Evolutionary conservation across 2,113 vertebrate genomes (phyloP).

Genomic region (Cyprinus carpio): DNA sequence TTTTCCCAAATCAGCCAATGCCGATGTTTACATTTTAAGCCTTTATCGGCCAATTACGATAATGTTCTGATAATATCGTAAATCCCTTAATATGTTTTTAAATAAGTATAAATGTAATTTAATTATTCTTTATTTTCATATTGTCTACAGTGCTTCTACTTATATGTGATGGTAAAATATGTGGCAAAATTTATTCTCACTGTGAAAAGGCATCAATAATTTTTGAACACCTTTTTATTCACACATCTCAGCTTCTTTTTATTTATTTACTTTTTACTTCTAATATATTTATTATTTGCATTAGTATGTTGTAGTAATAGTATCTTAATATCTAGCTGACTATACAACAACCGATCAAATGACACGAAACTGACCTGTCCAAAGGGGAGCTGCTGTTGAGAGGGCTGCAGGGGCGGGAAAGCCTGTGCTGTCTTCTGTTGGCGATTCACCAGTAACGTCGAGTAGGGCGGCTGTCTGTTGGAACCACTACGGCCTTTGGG

Average conservation of each 20-base stretch:
- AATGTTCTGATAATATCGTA: too few relatives aligned
- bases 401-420: slow-evolving; percentile 77
- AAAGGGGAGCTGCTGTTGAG: slow-evolving; percentile 84
- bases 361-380: slow-evolving; percentile 81
- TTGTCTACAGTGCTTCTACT: not conserved
- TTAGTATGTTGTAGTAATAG: not conserved
- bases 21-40: too few relatives aligned
- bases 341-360: not conserved
- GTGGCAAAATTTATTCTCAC: not conserved
- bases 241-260: not conserved
- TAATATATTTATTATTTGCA: not conserved
- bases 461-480: slow-evolving; percentile 82
- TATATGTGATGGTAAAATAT: not conserved
- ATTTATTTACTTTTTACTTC: not conserved
- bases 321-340: not conserved
- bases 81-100: too few relatives aligned
- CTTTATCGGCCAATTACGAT: too few relatives aligned
- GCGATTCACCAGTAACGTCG: slow-evolving; percentile 79
- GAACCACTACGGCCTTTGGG: slow-evolving; percentile 82
- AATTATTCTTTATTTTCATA: not conserved
- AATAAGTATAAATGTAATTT: too few relatives aligned
- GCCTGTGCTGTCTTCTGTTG: slow-evolving; percentile 87
- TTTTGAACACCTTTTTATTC: not conserved
- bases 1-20: too few relatives aligned
- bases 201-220: not conserved